Evolutionary conservation across 2,113 vertebrate species (phyloP).

Genomic region (Colistium nudipinnis): DNA sequence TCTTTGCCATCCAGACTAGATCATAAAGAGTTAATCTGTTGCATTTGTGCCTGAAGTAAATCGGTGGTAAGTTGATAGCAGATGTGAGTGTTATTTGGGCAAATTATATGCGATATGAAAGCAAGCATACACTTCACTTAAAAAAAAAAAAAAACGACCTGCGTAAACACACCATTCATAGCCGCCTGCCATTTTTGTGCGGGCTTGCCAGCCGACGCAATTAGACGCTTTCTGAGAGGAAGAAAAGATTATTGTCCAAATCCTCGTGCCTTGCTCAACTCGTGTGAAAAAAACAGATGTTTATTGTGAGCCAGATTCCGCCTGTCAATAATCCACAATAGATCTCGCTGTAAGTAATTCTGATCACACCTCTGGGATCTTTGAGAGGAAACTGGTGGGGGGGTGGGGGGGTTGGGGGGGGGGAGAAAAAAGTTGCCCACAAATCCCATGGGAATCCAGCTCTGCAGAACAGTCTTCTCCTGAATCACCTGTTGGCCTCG

Average conservation of each 20-base stretch:
- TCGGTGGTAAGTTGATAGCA: conserved; percentile 73
- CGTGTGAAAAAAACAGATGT: conserved; percentile 54
- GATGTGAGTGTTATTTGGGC: conserved; percentile 76
- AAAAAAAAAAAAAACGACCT: conserved; percentile 52
- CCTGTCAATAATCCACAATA: conserved; percentile 70
- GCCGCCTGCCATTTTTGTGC: conserved; percentile 75
- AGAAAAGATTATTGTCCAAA: conserved; percentile 78
- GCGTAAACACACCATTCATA: conserved; percentile 75
- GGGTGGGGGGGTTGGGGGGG: conserved; percentile 29
- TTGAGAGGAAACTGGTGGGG: conserved; percentile 64
- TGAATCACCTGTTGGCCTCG: conserved; percentile 73
- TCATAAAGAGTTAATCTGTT: conserved; percentile 51
- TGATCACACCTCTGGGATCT: conserved; percentile 73
- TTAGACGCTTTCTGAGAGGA: conserved; percentile 79
- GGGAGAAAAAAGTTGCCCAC: conserved; percentile 42
- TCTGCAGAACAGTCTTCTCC: conserved; percentile 51
- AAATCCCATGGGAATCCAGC: conserved; percentile 75
- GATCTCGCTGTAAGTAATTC: conserved; percentile 64
- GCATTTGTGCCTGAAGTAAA: conserved; percentile 58
- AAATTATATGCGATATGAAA: conserved; percentile 79
- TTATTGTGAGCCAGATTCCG: conserved; percentile 65
- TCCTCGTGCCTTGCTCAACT: conserved; percentile 68
- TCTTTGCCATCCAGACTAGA: conserved; percentile 38
- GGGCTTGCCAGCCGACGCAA: conserved; percentile 77
- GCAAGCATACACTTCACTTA: conserved; percentile 75